Base-by-base conservation (phyloP, 2,113 vertebrate species). In the Probosciger aterrimus region DNA sequence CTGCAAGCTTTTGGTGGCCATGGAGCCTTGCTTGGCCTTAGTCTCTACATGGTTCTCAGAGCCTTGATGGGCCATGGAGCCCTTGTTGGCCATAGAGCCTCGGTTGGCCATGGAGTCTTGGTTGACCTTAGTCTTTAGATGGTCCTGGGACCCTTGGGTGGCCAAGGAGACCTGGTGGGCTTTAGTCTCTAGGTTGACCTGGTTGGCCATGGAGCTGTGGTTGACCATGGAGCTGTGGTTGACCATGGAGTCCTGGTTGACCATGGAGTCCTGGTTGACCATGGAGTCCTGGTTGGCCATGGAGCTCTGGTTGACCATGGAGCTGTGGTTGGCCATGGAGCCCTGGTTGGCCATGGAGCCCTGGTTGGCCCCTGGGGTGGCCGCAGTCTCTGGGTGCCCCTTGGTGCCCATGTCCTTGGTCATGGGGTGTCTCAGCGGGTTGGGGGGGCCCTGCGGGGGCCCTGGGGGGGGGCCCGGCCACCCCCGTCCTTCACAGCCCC, bases 141-240 rank as follows among this genome's bases (percentile, higher is more conserved):
- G 62, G 6, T n/a, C 33, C 53, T 22, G 63, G 57, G 9, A 37
- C 33, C 14, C 13, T 28, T 10, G 22, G 33, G 9, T 37, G 73
- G 49, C 11, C 75, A 4, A 39, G 2, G 70, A 4, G 1, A 4
- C 87, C 70, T 7, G 62, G 37, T 4, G 10, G 13, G 20, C 60
- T 2, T 25, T 5, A n/a, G 63, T 7, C 12, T 57, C 62, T 37
- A 1, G 53, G 30, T 69, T 49, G 47, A 4, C 22, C 47, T 13
- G 30, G 19, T n/a, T 19, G 55, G 3, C 31, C 30, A 53, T 31
- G 52, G 43, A 41, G n/a, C 41, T 7, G 3, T 4, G 30, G 7
- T 31, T 41, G 7, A 0, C 70, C 82, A 3, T 1, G 18, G 65
- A 14, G 65, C 24, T 4, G 1, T 0, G 31, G 4, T 14, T 41